Evolutionary conservation across 2,888 invertebrate species (phyloP).

Genomic region (Ischnus inquisitorius): DNA sequence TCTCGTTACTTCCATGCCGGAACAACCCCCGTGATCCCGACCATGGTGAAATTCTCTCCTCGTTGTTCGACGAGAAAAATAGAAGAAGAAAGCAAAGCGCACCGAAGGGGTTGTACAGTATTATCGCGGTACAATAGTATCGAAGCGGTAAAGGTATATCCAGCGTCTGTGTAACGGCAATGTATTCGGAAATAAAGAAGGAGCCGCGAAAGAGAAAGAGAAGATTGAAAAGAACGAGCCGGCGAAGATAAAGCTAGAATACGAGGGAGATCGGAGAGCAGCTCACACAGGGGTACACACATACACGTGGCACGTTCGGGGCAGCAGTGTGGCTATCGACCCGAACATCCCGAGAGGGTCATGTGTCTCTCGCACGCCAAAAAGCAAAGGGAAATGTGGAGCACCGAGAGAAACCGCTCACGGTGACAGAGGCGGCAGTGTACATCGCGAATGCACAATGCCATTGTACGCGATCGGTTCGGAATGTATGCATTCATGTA

Average conservation of each 20-base stretch:
- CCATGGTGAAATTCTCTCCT: conserved; percentile 3
- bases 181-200: conserved; percentile 20
- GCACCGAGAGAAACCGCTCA: conserved; percentile 38
- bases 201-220: conserved; percentile 16
- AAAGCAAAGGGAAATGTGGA: conserved; percentile 63
- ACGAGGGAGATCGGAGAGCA: conserved; percentile 19
- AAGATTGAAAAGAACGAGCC: background rate
- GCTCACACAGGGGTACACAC: background rate
- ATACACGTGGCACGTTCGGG: conserved; percentile 23
- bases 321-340: conserved; percentile 56
- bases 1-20: conserved; percentile 19
- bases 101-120: conserved; percentile 33
- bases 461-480: conserved; percentile 42
- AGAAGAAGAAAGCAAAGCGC: conserved; percentile 5
- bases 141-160: conserved; percentile 12
- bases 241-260: conserved; percentile 27
- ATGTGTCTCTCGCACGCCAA: conserved; percentile 54
- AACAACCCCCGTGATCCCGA: background rate
- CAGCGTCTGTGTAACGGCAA: background rate
- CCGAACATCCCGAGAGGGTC: conserved; percentile 54
- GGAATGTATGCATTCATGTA: conserved; percentile 24
- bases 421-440: conserved; percentile 13
- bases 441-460: conserved; percentile 39
- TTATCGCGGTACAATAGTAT: conserved; percentile 36
- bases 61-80: conserved; percentile 15